A percentile compares a stretch with the other conserved stretches of the same genome.
These are phyloP conservation scores for Papilio polytes DNA, from an alignment of 1,140 invertebrate species.

Conservation along the genomic window DNA sequence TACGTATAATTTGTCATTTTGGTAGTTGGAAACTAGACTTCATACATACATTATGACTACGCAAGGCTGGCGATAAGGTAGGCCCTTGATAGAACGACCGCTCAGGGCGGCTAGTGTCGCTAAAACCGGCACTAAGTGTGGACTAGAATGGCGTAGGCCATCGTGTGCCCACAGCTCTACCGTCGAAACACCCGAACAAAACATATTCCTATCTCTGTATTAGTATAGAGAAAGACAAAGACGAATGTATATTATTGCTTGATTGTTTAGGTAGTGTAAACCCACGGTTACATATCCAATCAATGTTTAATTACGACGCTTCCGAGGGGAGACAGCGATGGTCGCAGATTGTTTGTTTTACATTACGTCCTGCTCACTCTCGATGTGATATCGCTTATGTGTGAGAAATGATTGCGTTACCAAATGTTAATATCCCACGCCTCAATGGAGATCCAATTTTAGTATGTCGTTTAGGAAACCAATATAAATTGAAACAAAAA, in stretches of 20 bases:
- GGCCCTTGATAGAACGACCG: too few relatives aligned
- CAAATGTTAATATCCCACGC: background rate
- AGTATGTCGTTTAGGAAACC: background rate
- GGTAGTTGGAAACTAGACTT: background rate
- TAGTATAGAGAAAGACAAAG: background rate
- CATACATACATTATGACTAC: too few relatives aligned
- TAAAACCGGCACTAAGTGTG: too few relatives aligned
- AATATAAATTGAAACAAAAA: background rate
- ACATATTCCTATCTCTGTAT: background rate
- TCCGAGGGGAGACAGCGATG: constrained; percentile 1
- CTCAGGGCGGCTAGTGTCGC: too few relatives aligned
- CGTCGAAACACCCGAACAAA: too few relatives aligned
- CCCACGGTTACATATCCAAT: background rate
- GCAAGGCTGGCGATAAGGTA: too few relatives aligned
- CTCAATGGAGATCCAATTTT: background rate
- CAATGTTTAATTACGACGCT: constrained; percentile 24
- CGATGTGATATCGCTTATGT: background rate
- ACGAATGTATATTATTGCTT: background rate
- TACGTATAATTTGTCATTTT: background rate
- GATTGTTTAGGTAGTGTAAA: background rate
- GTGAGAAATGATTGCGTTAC: constrained; percentile 1
- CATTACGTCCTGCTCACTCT: constrained; percentile 7
- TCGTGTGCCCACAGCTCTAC: too few relatives aligned
- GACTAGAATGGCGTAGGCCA: too few relatives aligned
- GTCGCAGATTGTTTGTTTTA: constrained; percentile 22